phyloP scores from a whole-genome alignment of 2,113 vertebrate species.

The Callorhinus ursinus region DNA sequence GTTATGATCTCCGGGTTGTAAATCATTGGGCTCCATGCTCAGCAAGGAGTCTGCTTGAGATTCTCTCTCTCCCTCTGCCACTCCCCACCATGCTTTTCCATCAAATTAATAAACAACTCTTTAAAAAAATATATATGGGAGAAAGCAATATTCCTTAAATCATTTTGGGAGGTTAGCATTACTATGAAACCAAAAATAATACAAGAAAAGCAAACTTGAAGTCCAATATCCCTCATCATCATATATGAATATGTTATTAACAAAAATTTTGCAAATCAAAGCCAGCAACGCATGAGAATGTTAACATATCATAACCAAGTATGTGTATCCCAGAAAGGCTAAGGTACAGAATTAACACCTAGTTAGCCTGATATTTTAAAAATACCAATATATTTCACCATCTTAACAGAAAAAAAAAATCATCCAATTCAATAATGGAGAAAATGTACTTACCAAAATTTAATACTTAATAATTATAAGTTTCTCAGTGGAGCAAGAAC shows the following conservation, averaged over 20 bases:
- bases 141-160: not conserved
- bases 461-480: not conserved
- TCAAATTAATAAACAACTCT: not conserved
- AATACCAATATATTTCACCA: not conserved
- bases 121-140: not conserved
- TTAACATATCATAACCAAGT: not conserved
- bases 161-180: not conserved
- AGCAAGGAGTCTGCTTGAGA: not conserved
- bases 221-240: not conserved
- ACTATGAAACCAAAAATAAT: not conserved
- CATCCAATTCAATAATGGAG: not conserved
- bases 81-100: not conserved
- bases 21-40: not conserved
- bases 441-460: not conserved
- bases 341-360: not conserved
- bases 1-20: not conserved
- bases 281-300: not conserved
- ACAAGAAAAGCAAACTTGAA: not conserved
- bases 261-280: not conserved
- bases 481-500: not conserved
- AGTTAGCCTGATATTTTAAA: not conserved
- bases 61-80: not conserved
- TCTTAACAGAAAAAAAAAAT: not conserved
- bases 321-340: not conserved
- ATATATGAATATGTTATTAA: not conserved